phyloP scores from a whole-genome alignment of 1,140 invertebrate species.

The Bactericera cockerelli region DNA sequence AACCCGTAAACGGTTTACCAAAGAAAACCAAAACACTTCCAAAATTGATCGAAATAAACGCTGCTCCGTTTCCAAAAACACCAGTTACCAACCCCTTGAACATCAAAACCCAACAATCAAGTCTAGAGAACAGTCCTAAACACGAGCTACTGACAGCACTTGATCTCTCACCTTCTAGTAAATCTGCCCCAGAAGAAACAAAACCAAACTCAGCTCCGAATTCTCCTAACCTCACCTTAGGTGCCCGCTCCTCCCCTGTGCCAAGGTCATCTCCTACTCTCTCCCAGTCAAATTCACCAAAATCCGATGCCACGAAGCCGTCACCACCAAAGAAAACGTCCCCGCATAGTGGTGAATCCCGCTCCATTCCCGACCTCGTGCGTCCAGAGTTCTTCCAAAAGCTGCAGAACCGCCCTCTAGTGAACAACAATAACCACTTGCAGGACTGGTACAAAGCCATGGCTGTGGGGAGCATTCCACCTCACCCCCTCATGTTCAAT shows the following conservation, averaged over 20 bases:
- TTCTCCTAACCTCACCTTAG: neutral
- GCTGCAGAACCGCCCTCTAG: neutral
- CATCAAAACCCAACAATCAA: neutral
- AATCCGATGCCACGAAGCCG: neutral
- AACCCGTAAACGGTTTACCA: neutral
- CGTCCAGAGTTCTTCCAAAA: neutral
- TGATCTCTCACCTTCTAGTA: neutral
- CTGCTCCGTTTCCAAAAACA: neutral
- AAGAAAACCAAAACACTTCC: neutral
- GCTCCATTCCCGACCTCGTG: neutral
- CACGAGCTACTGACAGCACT: neutral
- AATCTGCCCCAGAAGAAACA: neutral
- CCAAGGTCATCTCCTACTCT: neutral
- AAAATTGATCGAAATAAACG: neutral
- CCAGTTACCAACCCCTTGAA: neutral
- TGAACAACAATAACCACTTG: neutral
- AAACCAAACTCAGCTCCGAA: neutral
- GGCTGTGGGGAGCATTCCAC: neutral
- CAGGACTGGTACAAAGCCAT: conserved; percentile 8
- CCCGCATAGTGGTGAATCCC: neutral
- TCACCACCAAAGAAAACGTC: neutral
- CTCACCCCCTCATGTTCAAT: neutral
- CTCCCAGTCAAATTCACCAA: neutral
- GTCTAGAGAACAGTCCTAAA: neutral
- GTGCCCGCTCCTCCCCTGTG: neutral